Evolutionary conservation across 2,113 vertebrate genomes (phyloP).

Genomic region (Symphodus melops): DNA sequence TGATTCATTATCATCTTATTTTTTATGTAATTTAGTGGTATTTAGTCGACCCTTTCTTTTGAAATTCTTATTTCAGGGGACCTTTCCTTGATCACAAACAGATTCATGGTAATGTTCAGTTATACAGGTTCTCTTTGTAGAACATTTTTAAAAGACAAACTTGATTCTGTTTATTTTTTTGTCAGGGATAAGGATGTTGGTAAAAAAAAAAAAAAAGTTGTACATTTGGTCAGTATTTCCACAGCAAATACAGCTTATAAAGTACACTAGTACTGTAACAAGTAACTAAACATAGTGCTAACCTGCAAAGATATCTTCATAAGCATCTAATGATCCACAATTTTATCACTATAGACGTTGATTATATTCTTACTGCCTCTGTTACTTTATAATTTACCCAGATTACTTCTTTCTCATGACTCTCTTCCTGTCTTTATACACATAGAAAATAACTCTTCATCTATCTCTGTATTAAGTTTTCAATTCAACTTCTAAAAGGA

Average conservation of each 20-base stretch:
- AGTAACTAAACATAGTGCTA: not conserved
- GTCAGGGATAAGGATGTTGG: not conserved
- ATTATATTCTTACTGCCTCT: slow-evolving; percentile 4
- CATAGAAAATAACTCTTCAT: not conserved
- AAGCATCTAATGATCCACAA: slow-evolving; percentile 1
- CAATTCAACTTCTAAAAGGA: slow-evolving; percentile 12
- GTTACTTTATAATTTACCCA: slow-evolving; percentile 15
- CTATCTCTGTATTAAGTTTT: not conserved
- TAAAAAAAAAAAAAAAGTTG: not conserved
- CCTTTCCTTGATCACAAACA: slow-evolving; percentile 4
- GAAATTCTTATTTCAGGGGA: not conserved
- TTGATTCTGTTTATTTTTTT: not conserved
- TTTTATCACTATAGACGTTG: not conserved
- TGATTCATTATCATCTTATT: slow-evolving; percentile 2
- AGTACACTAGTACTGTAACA: not conserved
- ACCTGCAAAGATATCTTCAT: not conserved
- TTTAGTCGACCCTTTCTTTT: not conserved
- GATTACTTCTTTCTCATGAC: not conserved
- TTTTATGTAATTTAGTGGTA: not conserved
- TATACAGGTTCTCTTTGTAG: not conserved
- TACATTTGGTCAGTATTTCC: not conserved
- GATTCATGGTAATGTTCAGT: not conserved
- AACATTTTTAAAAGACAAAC: not conserved
- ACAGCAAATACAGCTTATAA: not conserved
- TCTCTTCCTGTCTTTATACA: not conserved